A percentile compares a stretch with the other conserved stretches of the same genome.
phyloP scores from a whole-genome alignment of 2,797 vertebrate genomes.

The Clamator glandarius region DNA sequence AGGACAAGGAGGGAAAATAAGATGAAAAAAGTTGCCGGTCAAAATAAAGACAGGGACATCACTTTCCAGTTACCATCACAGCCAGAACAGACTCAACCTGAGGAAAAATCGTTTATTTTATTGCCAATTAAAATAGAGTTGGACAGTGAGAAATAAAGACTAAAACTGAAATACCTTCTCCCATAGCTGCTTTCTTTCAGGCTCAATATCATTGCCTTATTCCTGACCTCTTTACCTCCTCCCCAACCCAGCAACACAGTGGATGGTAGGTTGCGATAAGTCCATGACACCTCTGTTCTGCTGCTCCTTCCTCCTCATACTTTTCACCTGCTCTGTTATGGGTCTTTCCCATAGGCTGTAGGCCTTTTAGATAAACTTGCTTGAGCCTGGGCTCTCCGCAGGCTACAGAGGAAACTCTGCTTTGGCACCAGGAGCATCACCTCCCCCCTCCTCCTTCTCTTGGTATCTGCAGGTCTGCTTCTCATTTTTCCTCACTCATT shows the following conservation, averaged over 20 bases:
- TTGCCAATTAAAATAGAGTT: not conserved
- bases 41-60: not conserved
- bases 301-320: not conserved
- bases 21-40: not conserved
- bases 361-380: not conserved
- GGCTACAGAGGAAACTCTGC: no score
- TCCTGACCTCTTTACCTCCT: not conserved
- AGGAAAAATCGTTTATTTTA: not conserved
- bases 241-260: not conserved
- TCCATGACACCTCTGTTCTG: not conserved
- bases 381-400: not conserved
- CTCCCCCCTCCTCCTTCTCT: no score
- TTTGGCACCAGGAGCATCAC: no score
- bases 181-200: not conserved
- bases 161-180: not conserved
- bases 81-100: not conserved
- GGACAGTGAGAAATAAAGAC: not conserved
- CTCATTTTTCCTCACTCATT: no score
- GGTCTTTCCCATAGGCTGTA: not conserved
- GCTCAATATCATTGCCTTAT: not conserved
- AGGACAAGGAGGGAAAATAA: not conserved
- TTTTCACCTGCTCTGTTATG: not conserved
- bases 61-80: not conserved
- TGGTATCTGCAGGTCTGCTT: no score
- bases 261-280: not conserved